A percentile compares a stretch with the other conserved stretches of the same genome.
Evolutionary conservation across 2,797 vertebrate genomes (phyloP).

Genomic region (Myotis vivesi): DNA sequence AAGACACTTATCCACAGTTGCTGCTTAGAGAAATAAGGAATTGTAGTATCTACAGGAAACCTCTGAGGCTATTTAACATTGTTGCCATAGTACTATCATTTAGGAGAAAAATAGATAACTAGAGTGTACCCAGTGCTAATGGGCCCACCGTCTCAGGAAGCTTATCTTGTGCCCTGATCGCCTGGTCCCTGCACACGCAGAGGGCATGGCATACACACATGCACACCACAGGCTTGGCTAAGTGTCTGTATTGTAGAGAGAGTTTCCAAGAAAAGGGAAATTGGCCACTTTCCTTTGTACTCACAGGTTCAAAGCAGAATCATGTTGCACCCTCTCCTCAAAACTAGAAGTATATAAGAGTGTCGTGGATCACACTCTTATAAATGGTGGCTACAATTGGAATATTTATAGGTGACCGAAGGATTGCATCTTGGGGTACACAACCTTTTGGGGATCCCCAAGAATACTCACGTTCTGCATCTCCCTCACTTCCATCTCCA

Average conservation of each 20-base stretch:
- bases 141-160: background rate
- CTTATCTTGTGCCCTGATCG: background rate
- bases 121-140: background rate
- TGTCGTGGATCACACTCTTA: background rate
- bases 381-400: background rate
- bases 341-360: background rate
- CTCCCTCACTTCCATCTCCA: background rate
- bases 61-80: background rate
- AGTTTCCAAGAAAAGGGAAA: background rate
- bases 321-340: background rate
- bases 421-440: background rate
- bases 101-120: constrained; percentile 4
- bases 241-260: background rate
- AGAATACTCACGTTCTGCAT: background rate
- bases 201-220: fast-evolving
- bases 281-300: background rate
- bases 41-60: background rate
- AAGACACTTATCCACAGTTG: background rate
- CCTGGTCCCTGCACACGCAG: too few species aligned
- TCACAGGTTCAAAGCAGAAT: background rate
- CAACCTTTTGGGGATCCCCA: background rate
- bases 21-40: constrained; percentile 16
- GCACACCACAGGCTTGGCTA: background rate
- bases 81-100: background rate
- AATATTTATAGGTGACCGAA: background rate